phyloP scores from a whole-genome alignment of 2,113 vertebrate genomes.

The Mesoclemmys tuberculata region DNA sequence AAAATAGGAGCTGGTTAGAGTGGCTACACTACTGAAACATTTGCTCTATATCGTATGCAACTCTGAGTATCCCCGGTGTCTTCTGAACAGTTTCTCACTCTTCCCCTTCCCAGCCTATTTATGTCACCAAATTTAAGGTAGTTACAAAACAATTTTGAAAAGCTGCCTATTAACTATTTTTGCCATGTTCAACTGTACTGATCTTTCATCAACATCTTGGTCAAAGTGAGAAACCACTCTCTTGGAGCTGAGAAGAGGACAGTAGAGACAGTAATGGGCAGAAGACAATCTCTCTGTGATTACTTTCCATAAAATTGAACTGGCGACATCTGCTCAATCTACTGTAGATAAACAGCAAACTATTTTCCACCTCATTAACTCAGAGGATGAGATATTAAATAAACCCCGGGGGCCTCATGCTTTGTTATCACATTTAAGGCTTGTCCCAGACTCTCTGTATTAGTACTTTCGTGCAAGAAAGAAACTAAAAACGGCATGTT shows the following conservation, averaged over 20 bases:
- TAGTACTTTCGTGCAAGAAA: slow-evolving; percentile 54
- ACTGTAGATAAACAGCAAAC: slow-evolving; percentile 83
- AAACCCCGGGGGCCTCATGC: slow-evolving; percentile 73
- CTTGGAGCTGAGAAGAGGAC: slow-evolving; percentile 3
- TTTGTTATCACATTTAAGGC: slow-evolving; percentile 74
- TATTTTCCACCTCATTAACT: slow-evolving; percentile 86
- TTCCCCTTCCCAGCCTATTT: neutral
- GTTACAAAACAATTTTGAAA: neutral
- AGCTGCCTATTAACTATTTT: neutral
- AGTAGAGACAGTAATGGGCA: slow-evolving; percentile 67
- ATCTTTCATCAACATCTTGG: slow-evolving; percentile 7
- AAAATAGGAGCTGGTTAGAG: neutral
- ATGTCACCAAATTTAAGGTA: neutral
- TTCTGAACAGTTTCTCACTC: neutral
- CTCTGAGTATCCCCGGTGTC: neutral
- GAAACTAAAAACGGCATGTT: slow-evolving; percentile 33
- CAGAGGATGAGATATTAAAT: slow-evolving; percentile 80
- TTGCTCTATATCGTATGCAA: neutral
- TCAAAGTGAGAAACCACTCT: slow-evolving; percentile 6
- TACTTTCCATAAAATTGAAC: slow-evolving; percentile 78
- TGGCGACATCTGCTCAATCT: slow-evolving; percentile 83
- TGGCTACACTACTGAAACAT: neutral
- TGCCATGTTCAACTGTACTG: slow-evolving; percentile 8
- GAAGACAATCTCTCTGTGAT: slow-evolving; percentile 78
- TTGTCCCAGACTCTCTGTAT: slow-evolving; percentile 71